Evolutionary conservation across 2,888 invertebrate genomes (phyloP).

Genomic region (Lutraria lutraria): DNA sequence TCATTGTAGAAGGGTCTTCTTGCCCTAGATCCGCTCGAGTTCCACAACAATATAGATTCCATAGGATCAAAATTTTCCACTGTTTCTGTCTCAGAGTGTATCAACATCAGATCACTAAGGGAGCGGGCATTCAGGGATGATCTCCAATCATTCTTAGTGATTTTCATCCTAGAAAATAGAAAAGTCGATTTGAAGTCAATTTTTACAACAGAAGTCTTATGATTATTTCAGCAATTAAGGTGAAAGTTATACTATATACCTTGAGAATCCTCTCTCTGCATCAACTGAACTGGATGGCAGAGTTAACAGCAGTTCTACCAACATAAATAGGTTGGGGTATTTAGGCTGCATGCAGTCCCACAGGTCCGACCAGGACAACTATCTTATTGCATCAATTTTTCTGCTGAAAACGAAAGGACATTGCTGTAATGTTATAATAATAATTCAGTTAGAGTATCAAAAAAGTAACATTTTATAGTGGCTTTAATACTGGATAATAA

Average conservation of each 20-base stretch:
- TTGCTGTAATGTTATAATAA: neutral
- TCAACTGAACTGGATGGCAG: conserved; percentile 53
- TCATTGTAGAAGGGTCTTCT: conserved; percentile 27
- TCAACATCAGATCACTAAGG: conserved; percentile 25
- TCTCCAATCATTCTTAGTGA: conserved; percentile 44
- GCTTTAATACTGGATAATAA: neutral
- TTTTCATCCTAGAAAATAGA: conserved; percentile 27
- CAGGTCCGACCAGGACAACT: neutral
- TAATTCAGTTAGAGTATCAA: neutral
- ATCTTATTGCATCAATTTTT: neutral
- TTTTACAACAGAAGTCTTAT: neutral
- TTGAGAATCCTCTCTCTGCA: conserved; percentile 56
- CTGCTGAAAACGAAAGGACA: conserved; percentile 15
- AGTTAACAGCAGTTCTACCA: conserved; percentile 40
- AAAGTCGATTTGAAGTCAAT: neutral
- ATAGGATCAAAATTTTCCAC: neutral
- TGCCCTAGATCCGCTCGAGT: neutral
- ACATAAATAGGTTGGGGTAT: conserved; percentile 47
- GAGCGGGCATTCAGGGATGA: conserved; percentile 9
- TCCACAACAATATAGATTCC: conserved; percentile 1
- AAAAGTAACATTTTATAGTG: too few relatives aligned
- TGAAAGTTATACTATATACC: neutral
- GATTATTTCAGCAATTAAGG: neutral
- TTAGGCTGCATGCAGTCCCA: neutral
- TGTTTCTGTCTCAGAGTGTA: neutral